phyloP scores from a whole-genome alignment of 23 tunicate species.

The Halocynthia roretzi region DNA sequence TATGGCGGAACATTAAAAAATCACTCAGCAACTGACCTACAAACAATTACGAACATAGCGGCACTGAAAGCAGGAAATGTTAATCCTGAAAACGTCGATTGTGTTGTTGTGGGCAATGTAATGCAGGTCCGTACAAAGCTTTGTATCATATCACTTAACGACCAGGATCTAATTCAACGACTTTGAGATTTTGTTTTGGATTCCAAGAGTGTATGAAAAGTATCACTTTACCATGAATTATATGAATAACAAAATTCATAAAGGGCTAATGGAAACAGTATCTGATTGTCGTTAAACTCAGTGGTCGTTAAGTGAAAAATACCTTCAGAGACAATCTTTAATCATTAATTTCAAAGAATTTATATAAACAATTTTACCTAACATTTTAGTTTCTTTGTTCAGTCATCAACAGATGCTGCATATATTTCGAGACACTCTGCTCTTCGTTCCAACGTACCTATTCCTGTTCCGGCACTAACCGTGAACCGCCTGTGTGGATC shows the following conservation, averaged over 20 bases:
- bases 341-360: too few relatives aligned
- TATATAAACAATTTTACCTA: too few relatives aligned
- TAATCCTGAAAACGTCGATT: constrained; percentile 82
- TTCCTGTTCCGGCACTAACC: constrained; percentile 75
- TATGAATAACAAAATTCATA: too few relatives aligned
- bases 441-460: constrained; percentile 54
- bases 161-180: too few relatives aligned
- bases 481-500: constrained; percentile 99
- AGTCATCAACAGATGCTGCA: constrained; percentile 95
- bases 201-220: too few relatives aligned
- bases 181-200: too few relatives aligned
- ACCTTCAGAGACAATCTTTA: too few relatives aligned
- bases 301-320: too few relatives aligned
- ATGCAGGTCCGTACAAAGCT: constrained; percentile 68
- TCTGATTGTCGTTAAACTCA: too few relatives aligned
- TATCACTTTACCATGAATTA: too few relatives aligned
- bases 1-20: constrained; percentile 88
- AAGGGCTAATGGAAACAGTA: too few relatives aligned
- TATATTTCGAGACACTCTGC: constrained; percentile 98
- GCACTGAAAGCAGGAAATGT: constrained; percentile 80
- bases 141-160: neutral
- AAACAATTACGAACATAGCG: constrained; percentile 83
- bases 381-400: neutral
- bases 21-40: constrained; percentile 88
- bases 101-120: constrained; percentile 96